A percentile compares a stretch with the other conserved stretches of the same genome.
Conservation (phyloP, 1,140 invertebrate genomes). For the Saccostrea glomerata region DNA sequence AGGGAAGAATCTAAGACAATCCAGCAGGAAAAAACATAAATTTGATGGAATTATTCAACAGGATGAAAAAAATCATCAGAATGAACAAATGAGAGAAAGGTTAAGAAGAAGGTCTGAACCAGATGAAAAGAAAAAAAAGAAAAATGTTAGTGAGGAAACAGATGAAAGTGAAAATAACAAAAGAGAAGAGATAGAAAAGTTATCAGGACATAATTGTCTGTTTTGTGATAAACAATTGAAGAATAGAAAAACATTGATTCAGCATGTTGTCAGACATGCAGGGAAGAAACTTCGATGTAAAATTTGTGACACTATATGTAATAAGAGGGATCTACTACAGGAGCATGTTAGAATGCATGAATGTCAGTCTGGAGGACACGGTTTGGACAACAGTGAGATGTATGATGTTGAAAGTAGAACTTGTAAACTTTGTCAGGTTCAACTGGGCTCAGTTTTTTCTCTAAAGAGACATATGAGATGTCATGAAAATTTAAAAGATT, state of each 20-base stretch:
- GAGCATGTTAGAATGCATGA: not conserved
- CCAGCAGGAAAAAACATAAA: not conserved
- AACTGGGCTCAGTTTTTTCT: not conserved
- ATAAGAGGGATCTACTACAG: not conserved
- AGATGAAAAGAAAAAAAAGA: not conserved
- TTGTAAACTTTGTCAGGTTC: not conserved
- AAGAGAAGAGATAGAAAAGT: not conserved
- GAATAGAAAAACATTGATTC: not conserved
- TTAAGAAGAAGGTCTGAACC: not conserved
- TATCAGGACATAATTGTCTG: not conserved
- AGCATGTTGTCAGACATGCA: not conserved
- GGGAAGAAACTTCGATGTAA: not conserved
- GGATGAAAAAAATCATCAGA: not conserved
- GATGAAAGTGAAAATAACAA: not conserved
- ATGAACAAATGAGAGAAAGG: not conserved
- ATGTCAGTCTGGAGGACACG: no score
- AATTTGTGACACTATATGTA: not conserved
- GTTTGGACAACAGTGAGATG: not conserved
- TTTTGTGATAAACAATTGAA: slow-evolving; percentile 1
- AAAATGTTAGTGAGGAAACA: not conserved
- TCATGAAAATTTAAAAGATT: slow-evolving; percentile 13
- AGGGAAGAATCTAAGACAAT: not conserved
- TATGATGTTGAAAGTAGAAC: not conserved
- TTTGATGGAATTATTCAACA: not conserved
- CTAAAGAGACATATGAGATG: slow-evolving; percentile 12